Base-by-base conservation (phyloP, 2,113 vertebrate genomes). In the Promerops cafer region DNA sequence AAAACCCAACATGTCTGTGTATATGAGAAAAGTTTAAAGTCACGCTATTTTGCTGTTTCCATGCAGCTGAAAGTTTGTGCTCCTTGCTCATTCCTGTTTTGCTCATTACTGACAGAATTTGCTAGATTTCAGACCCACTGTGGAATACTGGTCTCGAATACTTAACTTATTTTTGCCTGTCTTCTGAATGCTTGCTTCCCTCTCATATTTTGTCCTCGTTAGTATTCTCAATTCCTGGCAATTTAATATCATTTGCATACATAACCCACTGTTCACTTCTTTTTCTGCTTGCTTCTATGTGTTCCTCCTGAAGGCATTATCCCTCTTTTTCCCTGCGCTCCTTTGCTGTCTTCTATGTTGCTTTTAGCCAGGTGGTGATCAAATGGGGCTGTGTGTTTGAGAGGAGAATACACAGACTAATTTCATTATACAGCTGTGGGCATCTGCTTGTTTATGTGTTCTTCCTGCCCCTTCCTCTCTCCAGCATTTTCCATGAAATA, bases 1-100 rank as follows among this genome's bases (percentile, higher is more conserved):
- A 47, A 33, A 30, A 8, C 8, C 4, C 9, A 2, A 6, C 0
- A 0, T 42, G 4, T 31, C 16, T 78, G 3, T 56, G 11, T 71
- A 10, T 20, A 1, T 66, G 23, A 59, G 45, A 47, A 69, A 64
- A 57, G 39, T 93, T 85, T 35, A 24, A 83, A 88, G 77, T 31
- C 11, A 15, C 5, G 2, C 13, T 71, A 6, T 31, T 44, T 64
- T 56, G 19, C 24, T 24, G 35, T 90, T 77, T 35, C 40, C 2
- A 1, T 47, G 21, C 56, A 16, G 20, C 37, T 65, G 52, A 26
- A 85, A 85, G 59, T 94, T 75, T 59, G 27, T 49, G 10, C 21
- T 54, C 18, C 37, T 75, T 27, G 20, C n/a, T 87, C 19, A 9
- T 70, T 79, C 13, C 28, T n/a, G 16, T 12, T 54, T 53, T 80